Conservation (phyloP, 2,113 vertebrate genomes). For the Bos indicus region DNA sequence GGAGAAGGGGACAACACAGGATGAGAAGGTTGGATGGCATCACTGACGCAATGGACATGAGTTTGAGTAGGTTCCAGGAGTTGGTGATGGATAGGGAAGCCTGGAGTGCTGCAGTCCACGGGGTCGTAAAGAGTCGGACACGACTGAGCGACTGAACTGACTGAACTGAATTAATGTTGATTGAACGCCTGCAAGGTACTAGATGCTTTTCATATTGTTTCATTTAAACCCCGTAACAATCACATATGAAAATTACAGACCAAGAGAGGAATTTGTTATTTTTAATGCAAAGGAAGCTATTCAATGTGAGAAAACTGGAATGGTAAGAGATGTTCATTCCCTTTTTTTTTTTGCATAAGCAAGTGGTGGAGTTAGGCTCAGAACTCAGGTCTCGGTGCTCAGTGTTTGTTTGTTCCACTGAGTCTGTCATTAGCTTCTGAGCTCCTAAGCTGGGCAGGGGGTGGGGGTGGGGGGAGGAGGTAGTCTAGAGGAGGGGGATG, state of each 20-base stretch:
- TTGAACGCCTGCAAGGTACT: not conserved
- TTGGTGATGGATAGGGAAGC: not conserved
- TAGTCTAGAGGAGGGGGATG: slow-evolving; percentile 54
- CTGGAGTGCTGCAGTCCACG: not conserved
- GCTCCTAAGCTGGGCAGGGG: not conserved
- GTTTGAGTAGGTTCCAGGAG: not conserved
- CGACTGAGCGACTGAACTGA: not conserved
- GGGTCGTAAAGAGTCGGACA: not conserved
- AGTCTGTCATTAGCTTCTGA: not conserved
- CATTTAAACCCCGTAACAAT: not conserved
- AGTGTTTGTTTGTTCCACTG: not conserved
- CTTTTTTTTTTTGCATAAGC: not conserved
- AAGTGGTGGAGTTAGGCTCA: not conserved
- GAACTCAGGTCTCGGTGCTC: not conserved
- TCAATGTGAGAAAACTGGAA: not conserved
- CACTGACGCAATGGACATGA: not conserved
- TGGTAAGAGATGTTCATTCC: not conserved
- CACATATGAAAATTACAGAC: not conserved
- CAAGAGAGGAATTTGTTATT: not conserved
- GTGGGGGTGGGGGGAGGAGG: not conserved
- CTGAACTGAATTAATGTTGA: not conserved
- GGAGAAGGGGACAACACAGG: not conserved
- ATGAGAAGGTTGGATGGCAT: not conserved
- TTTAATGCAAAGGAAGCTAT: not conserved
- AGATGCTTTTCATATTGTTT: not conserved